Evolutionary conservation across 2,797 vertebrate genomes (phyloP).

Genomic region (Psittacula echo): DNA sequence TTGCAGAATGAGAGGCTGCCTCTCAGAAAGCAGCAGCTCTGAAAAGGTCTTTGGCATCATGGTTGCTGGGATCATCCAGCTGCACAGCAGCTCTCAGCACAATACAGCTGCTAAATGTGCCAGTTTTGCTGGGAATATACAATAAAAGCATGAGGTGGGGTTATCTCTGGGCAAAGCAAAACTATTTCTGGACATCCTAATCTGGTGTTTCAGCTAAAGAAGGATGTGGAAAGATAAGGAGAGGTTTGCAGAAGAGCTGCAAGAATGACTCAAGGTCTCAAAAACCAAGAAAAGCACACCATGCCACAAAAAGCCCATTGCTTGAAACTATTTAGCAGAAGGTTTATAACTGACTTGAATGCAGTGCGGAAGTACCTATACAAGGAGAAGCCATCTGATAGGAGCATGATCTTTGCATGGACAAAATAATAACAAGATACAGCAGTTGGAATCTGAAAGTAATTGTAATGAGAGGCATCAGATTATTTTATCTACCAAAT

Average conservation of each 20-base stretch:
- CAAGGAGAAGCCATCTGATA: conserved; percentile 18
- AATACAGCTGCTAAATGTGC: background rate
- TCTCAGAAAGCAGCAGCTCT: background rate
- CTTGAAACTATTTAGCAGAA: conserved; percentile 3
- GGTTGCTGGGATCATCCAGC: background rate
- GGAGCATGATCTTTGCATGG: background rate
- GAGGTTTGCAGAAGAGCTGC: background rate
- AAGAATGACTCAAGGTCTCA: background rate
- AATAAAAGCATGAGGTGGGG: background rate
- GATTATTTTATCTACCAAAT: conserved; percentile 37
- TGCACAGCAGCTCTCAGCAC: background rate
- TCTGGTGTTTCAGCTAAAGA: background rate
- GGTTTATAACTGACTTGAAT: conserved; percentile 13
- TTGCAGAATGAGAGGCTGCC: background rate
- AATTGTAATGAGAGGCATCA: conserved; percentile 19
- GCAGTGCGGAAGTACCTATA: background rate
- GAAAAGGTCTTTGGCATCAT: background rate
- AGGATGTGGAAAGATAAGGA: background rate
- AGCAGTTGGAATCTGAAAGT: conserved; percentile 22
- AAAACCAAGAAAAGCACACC: background rate
- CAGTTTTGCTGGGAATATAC: background rate
- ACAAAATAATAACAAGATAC: conserved; percentile 25
- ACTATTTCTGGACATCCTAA: background rate
- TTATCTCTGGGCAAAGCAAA: background rate
- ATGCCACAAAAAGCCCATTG: background rate